phyloP scores from a whole-genome alignment of 2,113 vertebrate genomes.

The Neotoma lepida region DNA sequence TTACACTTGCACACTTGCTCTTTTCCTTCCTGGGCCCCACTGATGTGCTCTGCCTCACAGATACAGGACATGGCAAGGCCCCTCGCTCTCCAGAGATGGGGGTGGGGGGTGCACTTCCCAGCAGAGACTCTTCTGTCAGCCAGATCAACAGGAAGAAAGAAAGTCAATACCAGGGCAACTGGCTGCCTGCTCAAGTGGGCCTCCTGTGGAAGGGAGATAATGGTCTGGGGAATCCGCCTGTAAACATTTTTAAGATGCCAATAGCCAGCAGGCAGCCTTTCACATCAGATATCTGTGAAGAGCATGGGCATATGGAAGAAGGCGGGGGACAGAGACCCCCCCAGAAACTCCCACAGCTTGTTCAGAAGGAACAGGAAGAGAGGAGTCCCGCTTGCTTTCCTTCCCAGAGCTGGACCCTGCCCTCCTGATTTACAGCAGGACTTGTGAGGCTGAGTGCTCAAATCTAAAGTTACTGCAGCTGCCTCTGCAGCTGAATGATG shows the following conservation, averaged over 20 bases:
- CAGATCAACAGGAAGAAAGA: slow-evolving; percentile 57
- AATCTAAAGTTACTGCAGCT: slow-evolving; percentile 57
- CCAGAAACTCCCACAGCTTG: background rate
- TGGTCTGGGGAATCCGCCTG: slow-evolving; percentile 51
- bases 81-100: background rate
- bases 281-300: slow-evolving; percentile 48
- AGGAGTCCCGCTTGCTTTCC: background rate
- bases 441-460: background rate
- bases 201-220: slow-evolving; percentile 8
- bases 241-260: slow-evolving; percentile 67
- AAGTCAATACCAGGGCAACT: slow-evolving; percentile 56
- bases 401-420: background rate
- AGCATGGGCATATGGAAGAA: background rate
- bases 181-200: slow-evolving; percentile 48
- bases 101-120: background rate
- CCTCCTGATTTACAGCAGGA: slow-evolving; percentile 5
- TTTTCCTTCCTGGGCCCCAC: background rate
- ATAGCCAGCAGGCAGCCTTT: slow-evolving; percentile 59
- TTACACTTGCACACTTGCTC: background rate
- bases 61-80: background rate
- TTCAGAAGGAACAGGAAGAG: background rate
- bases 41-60: background rate
- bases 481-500: background rate
- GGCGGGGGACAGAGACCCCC: background rate
- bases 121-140: slow-evolving; percentile 24